phyloP scores from a whole-genome alignment of 2,888 invertebrate species.

The Meandrusa payeni region DNA sequence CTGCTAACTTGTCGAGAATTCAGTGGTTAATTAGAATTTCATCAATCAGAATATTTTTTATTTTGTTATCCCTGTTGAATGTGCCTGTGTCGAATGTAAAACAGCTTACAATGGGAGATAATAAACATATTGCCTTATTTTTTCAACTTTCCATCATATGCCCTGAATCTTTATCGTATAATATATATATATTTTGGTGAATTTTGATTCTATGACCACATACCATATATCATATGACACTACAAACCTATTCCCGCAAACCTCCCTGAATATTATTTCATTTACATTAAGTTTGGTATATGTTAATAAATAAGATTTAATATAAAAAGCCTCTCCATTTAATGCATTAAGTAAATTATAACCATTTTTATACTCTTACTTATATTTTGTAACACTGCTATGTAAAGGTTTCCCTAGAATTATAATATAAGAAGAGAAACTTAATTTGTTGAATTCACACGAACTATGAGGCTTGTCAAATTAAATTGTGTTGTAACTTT shows the following conservation, averaged over 20 bases:
- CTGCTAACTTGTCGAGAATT: slow-evolving; percentile 75
- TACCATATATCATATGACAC: slow-evolving; percentile 11
- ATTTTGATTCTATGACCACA: slow-evolving; percentile 12
- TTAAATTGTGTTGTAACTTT: background rate
- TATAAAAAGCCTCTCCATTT: slow-evolving; percentile 7
- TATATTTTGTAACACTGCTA: slow-evolving; percentile 3
- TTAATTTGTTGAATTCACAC: background rate
- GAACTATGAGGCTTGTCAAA: slow-evolving; percentile 2
- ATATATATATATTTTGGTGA: too few relatives aligned
- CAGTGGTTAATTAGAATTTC: slow-evolving; percentile 78
- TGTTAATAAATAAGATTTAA: background rate
- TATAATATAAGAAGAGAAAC: slow-evolving; percentile 1
- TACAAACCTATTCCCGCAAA: slow-evolving; percentile 5
- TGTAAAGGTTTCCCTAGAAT: background rate
- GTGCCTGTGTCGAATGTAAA: slow-evolving; percentile 73
- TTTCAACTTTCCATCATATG: slow-evolving; percentile 65
- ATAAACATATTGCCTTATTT: slow-evolving; percentile 76
- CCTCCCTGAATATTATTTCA: slow-evolving; percentile 13
- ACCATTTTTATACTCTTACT: background rate
- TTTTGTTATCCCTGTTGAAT: slow-evolving; percentile 75
- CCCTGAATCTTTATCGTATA: slow-evolving; percentile 35
- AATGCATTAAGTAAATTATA: background rate
- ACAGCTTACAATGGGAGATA: slow-evolving; percentile 74
- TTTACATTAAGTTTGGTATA: slow-evolving; percentile 4
- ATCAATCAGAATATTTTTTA: slow-evolving; percentile 77